Conservation (phyloP, 2,797 vertebrate species). For the Argentina silus region DNA sequence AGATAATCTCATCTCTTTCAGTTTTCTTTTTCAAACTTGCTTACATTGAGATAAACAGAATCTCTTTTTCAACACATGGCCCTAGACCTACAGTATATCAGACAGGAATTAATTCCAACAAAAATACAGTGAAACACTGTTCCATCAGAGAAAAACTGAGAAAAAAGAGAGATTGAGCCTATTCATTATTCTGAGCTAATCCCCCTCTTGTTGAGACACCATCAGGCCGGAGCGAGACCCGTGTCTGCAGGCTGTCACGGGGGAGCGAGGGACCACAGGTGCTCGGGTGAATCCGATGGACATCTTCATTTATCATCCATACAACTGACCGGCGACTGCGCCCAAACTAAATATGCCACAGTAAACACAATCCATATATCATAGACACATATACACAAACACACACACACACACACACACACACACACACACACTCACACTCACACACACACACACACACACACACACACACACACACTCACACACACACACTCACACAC, state of each 20-base stretch:
- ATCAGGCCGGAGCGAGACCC: conserved; percentile 25
- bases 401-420: conserved; percentile 55
- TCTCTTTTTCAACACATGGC: no score
- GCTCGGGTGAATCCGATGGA: conserved; percentile 73
- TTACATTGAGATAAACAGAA: no score
- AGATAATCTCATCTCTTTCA: not conserved
- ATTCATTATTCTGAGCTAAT: not conserved
- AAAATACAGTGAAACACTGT: not conserved
- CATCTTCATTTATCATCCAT: conserved; percentile 85
- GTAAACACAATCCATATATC: conserved; percentile 89
- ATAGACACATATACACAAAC: conserved; percentile 51
- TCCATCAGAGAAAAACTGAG: not conserved
- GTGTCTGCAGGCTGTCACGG: conserved; percentile 45
- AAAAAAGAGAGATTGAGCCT: not conserved
- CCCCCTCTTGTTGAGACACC: not conserved
- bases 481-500: no score
- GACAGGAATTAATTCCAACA: not conserved
- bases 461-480: conserved; percentile 47
- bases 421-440: conserved; percentile 8
- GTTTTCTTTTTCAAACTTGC: no score
- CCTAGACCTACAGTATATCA: not conserved
- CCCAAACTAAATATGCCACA: conserved; percentile 81
- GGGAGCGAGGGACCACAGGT: conserved; percentile 73
- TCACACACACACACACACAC: conserved; percentile 56
- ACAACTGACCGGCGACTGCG: conserved; percentile 75